phyloP scores from a whole-genome alignment of 2,888 invertebrate species.

The Plagiodera versicolora region DNA sequence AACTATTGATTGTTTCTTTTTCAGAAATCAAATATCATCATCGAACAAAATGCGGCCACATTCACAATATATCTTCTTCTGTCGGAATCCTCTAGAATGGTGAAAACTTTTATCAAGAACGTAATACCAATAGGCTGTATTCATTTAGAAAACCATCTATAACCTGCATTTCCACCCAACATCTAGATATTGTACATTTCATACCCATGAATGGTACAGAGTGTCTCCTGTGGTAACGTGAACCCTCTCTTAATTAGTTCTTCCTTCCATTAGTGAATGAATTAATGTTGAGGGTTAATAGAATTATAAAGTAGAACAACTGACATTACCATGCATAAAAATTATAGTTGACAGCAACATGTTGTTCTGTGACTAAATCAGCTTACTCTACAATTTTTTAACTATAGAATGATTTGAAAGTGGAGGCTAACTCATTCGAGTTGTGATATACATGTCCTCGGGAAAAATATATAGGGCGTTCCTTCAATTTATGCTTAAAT shows the following conservation, averaged over 20 bases:
- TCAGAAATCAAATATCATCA: too few species aligned
- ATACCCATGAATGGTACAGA: slow-evolving; percentile 30
- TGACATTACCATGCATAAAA: slow-evolving; percentile 15
- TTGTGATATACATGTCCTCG: too few species aligned
- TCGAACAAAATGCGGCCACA: too few species aligned
- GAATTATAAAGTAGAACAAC: slow-evolving; percentile 25
- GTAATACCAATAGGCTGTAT: slow-evolving; percentile 18
- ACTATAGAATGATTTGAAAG: too few species aligned
- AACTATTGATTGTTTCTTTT: too few species aligned
- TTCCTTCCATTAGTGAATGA: slow-evolving; percentile 24
- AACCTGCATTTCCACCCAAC: slow-evolving; percentile 19
- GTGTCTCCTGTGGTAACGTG: slow-evolving; percentile 27
- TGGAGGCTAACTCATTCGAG: too few species aligned
- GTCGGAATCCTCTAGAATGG: too few species aligned
- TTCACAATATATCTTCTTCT: too few species aligned
- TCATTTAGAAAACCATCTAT: slow-evolving; percentile 23
- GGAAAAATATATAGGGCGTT: too few species aligned
- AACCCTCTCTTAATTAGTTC: slow-evolving; percentile 26
- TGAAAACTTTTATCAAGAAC: too few species aligned
- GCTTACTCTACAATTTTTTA: neutral
- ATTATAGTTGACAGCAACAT: slow-evolving; percentile 12
- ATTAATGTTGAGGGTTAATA: slow-evolving; percentile 26
- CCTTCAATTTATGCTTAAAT: too few species aligned
- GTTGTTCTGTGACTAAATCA: neutral
- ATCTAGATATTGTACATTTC: slow-evolving; percentile 29